Evolutionary conservation across 1,140 invertebrate species (phyloP), one percentile per base, ranked within the genome.

Genomic region (Condylostylus longicornis): DNA sequence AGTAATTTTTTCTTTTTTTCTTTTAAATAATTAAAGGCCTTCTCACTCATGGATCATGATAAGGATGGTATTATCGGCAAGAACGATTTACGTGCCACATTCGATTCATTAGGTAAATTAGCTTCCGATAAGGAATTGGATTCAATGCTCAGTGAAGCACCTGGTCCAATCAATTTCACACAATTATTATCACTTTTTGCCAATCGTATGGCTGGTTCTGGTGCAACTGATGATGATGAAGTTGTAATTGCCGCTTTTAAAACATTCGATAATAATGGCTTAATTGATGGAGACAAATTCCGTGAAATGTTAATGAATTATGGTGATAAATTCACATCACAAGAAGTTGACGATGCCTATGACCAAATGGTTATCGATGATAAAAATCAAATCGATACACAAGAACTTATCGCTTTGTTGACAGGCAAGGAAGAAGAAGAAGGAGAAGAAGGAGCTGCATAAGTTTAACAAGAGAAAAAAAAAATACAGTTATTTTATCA

Each of bases 1-100:
- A 7, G 6, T 23, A 23, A 23, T 7, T 6, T 23, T 45, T 29
- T 49, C 35, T 50, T 33, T 53, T 33, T 58, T 42, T 54, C 44
- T 50, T 45, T 46, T 32, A 29, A 34, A 40, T 27, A 45, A 28
- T 15, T 30, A 18, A 50, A 88, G 85, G 88, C 87, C 57, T 97
- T 98, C 80, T 79, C 85, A 64, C 79, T 98, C 58, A 98, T 98
- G 80, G 94, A 98, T 71, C 80, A 85, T 67, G 88, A 98, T 71
- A 93, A 96, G 68, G 94, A 98, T 66, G 90, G 91, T 53, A 82
- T 97, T 68, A 88, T 98, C 62, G 84, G 84, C 61, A 91, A 94
- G 65, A 82, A 79, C 63, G 94, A 98, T 69, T 74, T 98, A 54
- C 82, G 89, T 60, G 82, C 82, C 55, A 91, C 90, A 58, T 97